A percentile compares a stretch with the other conserved stretches of the same genome.
These are phyloP conservation scores for Pteronura brasiliensis DNA, from an alignment of 2,113 vertebrate species.

Conservation along the genomic window DNA sequence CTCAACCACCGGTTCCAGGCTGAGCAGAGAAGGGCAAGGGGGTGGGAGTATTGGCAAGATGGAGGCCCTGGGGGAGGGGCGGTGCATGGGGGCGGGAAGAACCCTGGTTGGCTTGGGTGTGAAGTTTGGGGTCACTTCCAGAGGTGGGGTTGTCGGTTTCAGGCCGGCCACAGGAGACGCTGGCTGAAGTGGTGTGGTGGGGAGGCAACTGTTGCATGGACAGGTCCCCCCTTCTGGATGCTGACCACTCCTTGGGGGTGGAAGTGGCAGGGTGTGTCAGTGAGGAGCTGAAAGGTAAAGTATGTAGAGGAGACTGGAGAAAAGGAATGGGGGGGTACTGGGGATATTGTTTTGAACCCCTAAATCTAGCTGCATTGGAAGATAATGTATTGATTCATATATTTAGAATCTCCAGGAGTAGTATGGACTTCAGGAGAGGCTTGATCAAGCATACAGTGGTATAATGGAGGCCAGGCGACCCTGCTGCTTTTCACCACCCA, in stretches of 20 bases:
- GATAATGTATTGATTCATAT: not conserved
- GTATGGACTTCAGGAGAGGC: not conserved
- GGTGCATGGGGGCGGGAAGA: fast-evolving
- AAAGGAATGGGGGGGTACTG: not conserved
- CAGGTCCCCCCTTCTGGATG: not conserved
- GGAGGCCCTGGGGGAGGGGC: not conserved
- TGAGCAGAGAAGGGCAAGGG: not conserved
- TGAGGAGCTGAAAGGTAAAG: not conserved
- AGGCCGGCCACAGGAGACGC: not conserved
- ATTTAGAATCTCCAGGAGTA: not conserved
- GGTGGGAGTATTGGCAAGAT: no score
- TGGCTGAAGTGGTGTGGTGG: no score
- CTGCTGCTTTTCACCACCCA: not conserved
- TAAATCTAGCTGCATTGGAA: not conserved
- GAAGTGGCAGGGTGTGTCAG: not conserved
- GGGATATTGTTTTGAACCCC: not conserved
- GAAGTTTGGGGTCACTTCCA: fast-evolving
- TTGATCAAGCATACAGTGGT: not conserved
- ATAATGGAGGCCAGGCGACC: not conserved
- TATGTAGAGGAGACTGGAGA: not conserved
- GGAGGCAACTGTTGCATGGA: not conserved
- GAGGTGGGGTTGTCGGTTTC: not conserved
- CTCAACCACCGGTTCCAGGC: not conserved
- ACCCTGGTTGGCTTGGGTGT: fast-evolving
- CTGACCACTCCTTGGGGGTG: not conserved